phyloP scores from a whole-genome alignment of 2,797 vertebrate species.

The Spinibarbus caldwelli region DNA sequence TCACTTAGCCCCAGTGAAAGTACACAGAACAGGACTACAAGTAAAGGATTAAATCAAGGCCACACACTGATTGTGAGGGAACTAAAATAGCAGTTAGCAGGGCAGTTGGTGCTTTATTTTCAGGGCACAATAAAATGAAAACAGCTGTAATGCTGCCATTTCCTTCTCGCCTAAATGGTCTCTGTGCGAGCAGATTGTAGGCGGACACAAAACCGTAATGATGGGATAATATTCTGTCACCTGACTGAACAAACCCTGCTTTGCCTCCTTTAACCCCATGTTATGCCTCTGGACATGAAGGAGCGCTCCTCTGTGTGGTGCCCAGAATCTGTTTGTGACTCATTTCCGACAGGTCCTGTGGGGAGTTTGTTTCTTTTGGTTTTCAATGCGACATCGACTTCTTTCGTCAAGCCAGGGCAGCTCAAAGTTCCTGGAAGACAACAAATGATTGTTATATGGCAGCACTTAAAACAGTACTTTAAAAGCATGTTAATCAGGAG shows the following conservation, averaged over 20 bases:
- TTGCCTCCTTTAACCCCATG: neutral
- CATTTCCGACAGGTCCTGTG: constrained; percentile 97
- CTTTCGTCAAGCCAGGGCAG: constrained; percentile 97
- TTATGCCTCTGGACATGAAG: neutral
- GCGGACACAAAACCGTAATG: constrained; percentile 10
- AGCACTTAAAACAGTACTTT: neutral
- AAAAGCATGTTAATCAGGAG: neutral
- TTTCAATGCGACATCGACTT: constrained; percentile 93
- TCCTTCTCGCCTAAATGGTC: constrained; percentile 14
- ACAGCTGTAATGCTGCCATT: constrained; percentile 46
- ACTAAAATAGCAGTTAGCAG: constrained; percentile 37
- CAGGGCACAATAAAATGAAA: constrained; percentile 41
- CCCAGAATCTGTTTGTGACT: constrained; percentile 42
- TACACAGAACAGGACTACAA: constrained; percentile 45
- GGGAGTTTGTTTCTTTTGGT: constrained; percentile 97
- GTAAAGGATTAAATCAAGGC: constrained; percentile 52
- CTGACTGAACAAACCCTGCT: constrained; percentile 48
- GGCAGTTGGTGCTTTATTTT: constrained; percentile 45
- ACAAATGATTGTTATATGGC: neutral
- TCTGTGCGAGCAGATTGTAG: constrained; percentile 33
- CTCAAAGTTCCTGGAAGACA: constrained; percentile 88
- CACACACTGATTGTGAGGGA: constrained; percentile 42
- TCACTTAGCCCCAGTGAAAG: constrained; percentile 50
- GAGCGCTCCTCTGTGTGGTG: neutral
- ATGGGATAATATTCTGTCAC: neutral